These are phyloP conservation scores for Tachysurus fulvidraco DNA, from an alignment of 2,113 vertebrate species.

Conservation along the genomic window DNA sequence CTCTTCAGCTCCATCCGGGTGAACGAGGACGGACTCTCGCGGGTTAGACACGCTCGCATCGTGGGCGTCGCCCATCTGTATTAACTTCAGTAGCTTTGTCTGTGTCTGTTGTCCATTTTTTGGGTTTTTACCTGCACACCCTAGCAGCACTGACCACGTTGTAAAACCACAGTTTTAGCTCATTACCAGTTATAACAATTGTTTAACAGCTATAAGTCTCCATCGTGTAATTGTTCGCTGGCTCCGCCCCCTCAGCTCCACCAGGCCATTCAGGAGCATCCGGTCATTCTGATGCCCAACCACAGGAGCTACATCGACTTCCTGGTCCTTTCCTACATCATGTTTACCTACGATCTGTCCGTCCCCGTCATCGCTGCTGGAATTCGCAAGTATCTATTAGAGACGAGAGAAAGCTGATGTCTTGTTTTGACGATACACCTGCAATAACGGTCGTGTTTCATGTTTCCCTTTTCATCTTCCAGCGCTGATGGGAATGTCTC, in stretches of 20 bases:
- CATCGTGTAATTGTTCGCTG: not conserved
- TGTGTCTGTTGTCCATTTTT: not conserved
- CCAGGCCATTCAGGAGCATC: slow-evolving; percentile 82
- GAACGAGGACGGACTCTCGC: slow-evolving; percentile 90
- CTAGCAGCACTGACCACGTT: not conserved
- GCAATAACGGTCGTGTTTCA: not conserved
- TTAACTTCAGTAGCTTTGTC: not conserved
- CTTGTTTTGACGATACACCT: not conserved
- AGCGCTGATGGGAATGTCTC: slow-evolving; percentile 94
- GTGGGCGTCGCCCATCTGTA: not conserved
- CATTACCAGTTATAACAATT: not conserved
- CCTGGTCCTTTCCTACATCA: slow-evolving; percentile 85
- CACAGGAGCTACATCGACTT: slow-evolving; percentile 97
- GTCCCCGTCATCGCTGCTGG: slow-evolving; percentile 94
- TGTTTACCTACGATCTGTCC: slow-evolving; percentile 89
- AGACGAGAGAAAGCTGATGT: not conserved
- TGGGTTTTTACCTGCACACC: not conserved
- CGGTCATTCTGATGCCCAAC: slow-evolving; percentile 93
- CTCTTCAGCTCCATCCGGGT: slow-evolving; percentile 85
- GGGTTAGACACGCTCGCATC: slow-evolving; percentile 72
- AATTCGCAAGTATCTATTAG: slow-evolving; percentile 83
- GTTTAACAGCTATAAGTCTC: not conserved
- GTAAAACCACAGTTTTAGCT: not conserved
- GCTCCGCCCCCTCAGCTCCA: slow-evolving; percentile 76
- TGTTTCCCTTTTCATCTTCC: slow-evolving; percentile 24